phyloP scores from a whole-genome alignment of 2,113 vertebrate genomes.

The Myxocyprinus asiaticus region DNA sequence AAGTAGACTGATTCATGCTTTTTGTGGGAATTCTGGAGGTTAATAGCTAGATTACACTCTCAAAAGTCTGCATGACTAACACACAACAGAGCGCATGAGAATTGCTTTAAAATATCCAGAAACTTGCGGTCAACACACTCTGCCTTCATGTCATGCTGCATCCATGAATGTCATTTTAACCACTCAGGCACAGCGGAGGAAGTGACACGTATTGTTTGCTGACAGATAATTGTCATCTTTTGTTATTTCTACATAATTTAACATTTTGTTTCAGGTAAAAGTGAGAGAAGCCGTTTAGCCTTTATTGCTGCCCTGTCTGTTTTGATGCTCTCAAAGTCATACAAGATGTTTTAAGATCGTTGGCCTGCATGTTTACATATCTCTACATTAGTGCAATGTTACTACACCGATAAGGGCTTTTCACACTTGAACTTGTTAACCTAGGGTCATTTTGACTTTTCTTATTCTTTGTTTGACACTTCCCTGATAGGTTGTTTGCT shows the following conservation, averaged over 20 bases:
- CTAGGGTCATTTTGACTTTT: too few species aligned
- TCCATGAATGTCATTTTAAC: background rate
- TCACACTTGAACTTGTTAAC: too few species aligned
- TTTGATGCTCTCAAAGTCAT: background rate
- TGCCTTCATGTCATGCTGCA: background rate
- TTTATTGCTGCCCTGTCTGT: background rate
- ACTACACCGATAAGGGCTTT: too few species aligned
- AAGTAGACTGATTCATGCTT: background rate
- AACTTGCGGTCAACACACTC: too few species aligned
- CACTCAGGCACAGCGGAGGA: slow-evolving; percentile 2
- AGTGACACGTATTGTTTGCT: slow-evolving; percentile 13
- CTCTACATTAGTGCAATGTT: too few species aligned
- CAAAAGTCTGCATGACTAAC: background rate
- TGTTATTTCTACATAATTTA: slow-evolving; percentile 46
- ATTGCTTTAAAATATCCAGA: background rate
- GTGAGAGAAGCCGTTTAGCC: slow-evolving; percentile 26
- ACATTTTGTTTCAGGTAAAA: slow-evolving; percentile 3
- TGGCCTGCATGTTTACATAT: too few species aligned
- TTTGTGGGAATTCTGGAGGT: background rate
- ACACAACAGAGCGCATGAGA: too few species aligned
- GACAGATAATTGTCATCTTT: slow-evolving; percentile 37
- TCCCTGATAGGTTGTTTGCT: too few species aligned
- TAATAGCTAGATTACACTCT: slow-evolving; percentile 3
- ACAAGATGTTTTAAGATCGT: too few species aligned
- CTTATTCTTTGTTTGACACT: too few species aligned